phyloP scores from a whole-genome alignment of 2,113 vertebrate species.

The Festucalex cinctus region DNA sequence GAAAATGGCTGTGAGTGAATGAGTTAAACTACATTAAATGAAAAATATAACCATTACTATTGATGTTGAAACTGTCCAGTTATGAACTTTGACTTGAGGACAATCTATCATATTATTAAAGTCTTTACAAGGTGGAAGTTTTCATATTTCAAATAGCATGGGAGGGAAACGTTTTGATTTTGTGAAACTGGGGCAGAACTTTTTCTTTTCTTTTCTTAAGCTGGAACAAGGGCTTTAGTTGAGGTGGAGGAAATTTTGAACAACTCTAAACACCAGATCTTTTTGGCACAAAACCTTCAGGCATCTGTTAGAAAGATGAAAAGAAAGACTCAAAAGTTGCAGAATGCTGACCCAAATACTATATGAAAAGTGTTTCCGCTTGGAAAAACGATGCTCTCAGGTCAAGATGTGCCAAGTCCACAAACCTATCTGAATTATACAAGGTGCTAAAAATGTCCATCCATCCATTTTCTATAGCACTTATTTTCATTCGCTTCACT shows the following conservation, averaged over 20 bases:
- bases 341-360: neutral
- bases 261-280: neutral
- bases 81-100: neutral
- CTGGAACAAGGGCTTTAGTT: neutral
- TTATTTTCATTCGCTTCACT: no score
- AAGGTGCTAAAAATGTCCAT: no score
- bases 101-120: neutral
- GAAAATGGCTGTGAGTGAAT: no score
- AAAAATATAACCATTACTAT: neutral
- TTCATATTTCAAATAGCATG: neutral
- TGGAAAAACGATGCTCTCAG: no score
- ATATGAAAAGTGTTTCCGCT: neutral
- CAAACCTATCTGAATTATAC: no score
- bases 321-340: neutral
- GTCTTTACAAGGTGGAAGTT: neutral
- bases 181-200: neutral
- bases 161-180: neutral
- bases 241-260: neutral
- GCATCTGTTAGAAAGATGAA: conserved; percentile 1
- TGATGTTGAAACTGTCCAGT: neutral
- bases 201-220: neutral
- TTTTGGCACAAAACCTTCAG: neutral
- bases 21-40: no score
- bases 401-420: no score
- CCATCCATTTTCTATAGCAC: no score